Evolutionary conservation across 2,888 invertebrate species (phyloP).

Genomic region (Metallyticus violacea): DNA sequence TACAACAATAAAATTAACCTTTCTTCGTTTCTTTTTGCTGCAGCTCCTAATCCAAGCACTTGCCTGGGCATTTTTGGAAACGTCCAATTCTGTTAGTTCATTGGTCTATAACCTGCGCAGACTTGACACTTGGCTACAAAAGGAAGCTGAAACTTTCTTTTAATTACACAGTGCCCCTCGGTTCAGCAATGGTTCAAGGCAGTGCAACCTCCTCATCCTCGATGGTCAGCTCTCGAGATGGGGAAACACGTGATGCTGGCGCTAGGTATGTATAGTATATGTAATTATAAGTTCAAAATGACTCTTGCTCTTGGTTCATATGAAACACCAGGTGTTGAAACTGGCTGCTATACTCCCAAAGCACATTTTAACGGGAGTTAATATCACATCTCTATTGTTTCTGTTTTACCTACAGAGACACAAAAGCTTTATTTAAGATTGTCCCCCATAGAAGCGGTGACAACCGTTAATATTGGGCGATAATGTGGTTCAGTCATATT

Average conservation of each 20-base stretch:
- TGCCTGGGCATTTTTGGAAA: neutral
- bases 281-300: too few relatives aligned
- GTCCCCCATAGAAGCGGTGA: too few relatives aligned
- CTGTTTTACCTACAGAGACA: too few relatives aligned
- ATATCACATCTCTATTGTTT: too few relatives aligned
- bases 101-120: neutral
- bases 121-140: neutral
- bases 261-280: neutral
- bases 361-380: too few relatives aligned
- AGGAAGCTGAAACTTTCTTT: conserved; percentile 4
- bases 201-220: conserved; percentile 34
- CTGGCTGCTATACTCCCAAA: too few relatives aligned
- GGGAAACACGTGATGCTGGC: neutral
- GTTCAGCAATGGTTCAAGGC: conserved; percentile 43
- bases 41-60: neutral
- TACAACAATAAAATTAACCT: neutral
- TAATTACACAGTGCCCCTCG: neutral
- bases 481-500: too few relatives aligned
- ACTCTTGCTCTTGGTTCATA: too few relatives aligned
- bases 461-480: too few relatives aligned
- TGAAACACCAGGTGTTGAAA: too few relatives aligned
- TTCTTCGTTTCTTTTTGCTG: neutral
- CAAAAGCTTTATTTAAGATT: too few relatives aligned
- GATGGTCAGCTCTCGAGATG: neutral
- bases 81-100: neutral